Conservation (phyloP, 2,797 vertebrate genomes). For the Pogonophryne albipinna region DNA sequence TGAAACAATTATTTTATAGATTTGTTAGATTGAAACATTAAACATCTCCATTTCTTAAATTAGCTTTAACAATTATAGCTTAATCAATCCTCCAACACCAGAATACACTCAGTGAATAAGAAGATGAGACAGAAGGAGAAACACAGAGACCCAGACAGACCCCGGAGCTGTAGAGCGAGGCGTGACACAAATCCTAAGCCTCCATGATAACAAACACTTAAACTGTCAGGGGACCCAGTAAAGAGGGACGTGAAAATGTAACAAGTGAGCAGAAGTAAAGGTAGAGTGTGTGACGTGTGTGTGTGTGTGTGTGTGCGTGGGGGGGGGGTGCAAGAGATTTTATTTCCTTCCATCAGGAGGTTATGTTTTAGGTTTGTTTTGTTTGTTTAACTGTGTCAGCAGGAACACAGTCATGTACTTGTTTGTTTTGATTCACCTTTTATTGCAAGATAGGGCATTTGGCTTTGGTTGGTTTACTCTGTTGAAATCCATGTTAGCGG, state of each 20-base stretch:
- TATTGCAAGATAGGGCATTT: too few species aligned
- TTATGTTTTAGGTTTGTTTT: too few species aligned
- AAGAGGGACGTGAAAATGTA: slow-evolving; percentile 25
- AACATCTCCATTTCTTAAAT: not conserved
- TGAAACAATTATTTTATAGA: not conserved
- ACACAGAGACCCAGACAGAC: slow-evolving; percentile 16
- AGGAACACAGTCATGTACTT: too few species aligned
- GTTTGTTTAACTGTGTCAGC: too few species aligned
- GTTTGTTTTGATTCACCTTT: too few species aligned
- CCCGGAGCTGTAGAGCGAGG: not conserved
- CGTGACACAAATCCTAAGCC: slow-evolving; percentile 16
- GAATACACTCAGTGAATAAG: not conserved
- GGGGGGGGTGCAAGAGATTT: not conserved
- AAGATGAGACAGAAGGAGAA: not conserved
- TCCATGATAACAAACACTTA: slow-evolving; percentile 49
- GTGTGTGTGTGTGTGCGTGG: too few species aligned
- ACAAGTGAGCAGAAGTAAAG: slow-evolving; percentile 9
- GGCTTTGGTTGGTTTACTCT: too few species aligned
- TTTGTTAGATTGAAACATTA: not conserved
- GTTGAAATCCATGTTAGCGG: not conserved
- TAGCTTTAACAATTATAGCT: not conserved
- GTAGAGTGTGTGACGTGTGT: not conserved
- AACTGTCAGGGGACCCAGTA: slow-evolving; percentile 30
- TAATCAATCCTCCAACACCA: not conserved
- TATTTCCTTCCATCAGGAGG: not conserved